A percentile compares a stretch with the other conserved stretches of the same genome.
phyloP scores from a whole-genome alignment of 2,113 vertebrate species.

The Dipodomys stephensi region DNA sequence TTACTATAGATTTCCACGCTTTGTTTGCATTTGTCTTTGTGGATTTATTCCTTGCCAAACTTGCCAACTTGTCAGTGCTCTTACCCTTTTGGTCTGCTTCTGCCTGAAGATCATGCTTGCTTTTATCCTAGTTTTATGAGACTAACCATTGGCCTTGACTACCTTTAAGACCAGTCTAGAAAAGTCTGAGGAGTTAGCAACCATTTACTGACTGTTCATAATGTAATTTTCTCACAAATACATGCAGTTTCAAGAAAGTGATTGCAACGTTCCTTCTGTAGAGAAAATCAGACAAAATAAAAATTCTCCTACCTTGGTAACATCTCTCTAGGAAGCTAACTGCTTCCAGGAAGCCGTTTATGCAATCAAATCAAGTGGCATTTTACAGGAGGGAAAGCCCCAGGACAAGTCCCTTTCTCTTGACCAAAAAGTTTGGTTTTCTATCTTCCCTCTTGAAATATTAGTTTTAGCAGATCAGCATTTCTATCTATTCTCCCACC shows the following conservation, averaged over 20 bases:
- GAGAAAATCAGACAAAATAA: not conserved
- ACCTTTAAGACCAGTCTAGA: not conserved
- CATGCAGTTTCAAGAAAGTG: not conserved
- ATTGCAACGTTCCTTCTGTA: not conserved
- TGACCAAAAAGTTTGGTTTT: conserved; percentile 81
- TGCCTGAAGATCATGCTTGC: not conserved
- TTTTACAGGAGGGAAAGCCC: conserved; percentile 80
- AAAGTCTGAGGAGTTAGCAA: not conserved
- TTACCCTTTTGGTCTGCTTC: not conserved
- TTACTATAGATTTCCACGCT: not conserved
- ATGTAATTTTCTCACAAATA: not conserved
- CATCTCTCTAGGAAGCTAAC: conserved; percentile 48
- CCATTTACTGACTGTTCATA: not conserved
- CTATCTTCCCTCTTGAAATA: conserved; percentile 72
- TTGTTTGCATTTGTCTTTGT: not conserved
- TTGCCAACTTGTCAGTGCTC: not conserved
- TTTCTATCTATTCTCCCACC: conserved; percentile 62
- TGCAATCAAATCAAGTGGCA: conserved; percentile 57
- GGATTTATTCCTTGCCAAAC: not conserved
- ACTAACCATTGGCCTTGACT: not conserved
- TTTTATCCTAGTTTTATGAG: not conserved
- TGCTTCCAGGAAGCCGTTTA: conserved; percentile 48
- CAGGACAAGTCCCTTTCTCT: conserved; percentile 81
- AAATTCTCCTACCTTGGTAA: not conserved
- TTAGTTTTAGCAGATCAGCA: conserved; percentile 82